Percentiles rank a stretch among this genome's conserved stretches.
Evolutionary conservation across 2,797 vertebrate species (phyloP).

Genomic region (Myotis planiceps): DNA sequence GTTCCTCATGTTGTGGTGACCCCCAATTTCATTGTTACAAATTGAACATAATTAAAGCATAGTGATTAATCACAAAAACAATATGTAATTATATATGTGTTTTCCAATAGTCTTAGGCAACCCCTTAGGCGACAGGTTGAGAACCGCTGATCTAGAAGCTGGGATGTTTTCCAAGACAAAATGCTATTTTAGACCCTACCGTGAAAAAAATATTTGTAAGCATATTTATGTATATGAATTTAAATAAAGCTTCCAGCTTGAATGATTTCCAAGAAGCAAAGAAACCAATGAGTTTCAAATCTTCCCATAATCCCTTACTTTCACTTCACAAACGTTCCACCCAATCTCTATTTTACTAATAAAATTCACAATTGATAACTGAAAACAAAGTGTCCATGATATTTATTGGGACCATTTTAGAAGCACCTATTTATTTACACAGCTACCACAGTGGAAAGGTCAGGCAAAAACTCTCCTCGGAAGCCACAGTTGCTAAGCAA

Average conservation of each 20-base stretch:
- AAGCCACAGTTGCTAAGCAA: slow-evolving; percentile 93
- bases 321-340: slow-evolving; percentile 51
- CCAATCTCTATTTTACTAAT: slow-evolving; percentile 45
- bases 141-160: neutral
- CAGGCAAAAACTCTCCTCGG: slow-evolving; percentile 86
- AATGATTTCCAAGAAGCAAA: neutral
- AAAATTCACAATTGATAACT: slow-evolving; percentile 65
- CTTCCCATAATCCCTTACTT: slow-evolving; percentile 17
- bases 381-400: slow-evolving; percentile 67
- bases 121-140: no score
- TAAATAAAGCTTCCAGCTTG: slow-evolving; percentile 13
- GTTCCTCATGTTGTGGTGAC: no score
- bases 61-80: no score
- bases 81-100: no score
- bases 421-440: slow-evolving; percentile 85
- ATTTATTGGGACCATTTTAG: slow-evolving; percentile 69
- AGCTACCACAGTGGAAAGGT: slow-evolving; percentile 83
- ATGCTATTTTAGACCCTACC: neutral
- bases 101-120: no score
- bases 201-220: neutral
- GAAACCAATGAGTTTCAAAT: neutral
- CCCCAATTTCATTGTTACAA: no score
- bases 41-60: no score
- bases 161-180: neutral
- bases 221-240: neutral